Percentiles rank a stretch among this genome's conserved stretches.
phyloP scores from a whole-genome alignment of 1,140 invertebrate genomes.

The Lepidurus packardi region DNA sequence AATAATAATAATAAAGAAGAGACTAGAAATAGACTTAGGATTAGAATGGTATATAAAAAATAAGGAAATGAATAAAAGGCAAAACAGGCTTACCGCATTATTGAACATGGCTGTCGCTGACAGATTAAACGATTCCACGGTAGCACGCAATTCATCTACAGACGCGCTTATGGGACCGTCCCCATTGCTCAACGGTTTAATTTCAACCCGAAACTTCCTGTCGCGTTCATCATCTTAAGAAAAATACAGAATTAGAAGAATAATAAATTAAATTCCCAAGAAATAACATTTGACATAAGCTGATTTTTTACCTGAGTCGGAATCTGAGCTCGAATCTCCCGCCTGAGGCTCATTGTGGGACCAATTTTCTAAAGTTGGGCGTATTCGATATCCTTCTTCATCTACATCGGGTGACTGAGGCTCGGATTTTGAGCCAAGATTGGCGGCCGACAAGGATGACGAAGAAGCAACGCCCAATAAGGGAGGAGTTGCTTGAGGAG shows the following conservation, averaged over 20 bases:
- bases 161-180: conserved; percentile 73
- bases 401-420: conserved; percentile 66
- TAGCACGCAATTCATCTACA: conserved; percentile 86
- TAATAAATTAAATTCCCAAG: conserved; percentile 33
- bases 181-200: conserved; percentile 86
- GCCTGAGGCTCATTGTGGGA: conserved; percentile 43
- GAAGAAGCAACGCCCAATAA: not conserved
- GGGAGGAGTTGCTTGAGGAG: not conserved
- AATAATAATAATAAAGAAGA: not conserved
- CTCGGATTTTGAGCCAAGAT: not conserved
- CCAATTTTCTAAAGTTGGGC: conserved; percentile 54
- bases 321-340: conserved; percentile 87
- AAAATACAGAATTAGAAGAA: conserved; percentile 34
- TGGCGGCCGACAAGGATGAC: not conserved
- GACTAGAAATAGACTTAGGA: not conserved
- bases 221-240: conserved; percentile 67
- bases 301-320: conserved; percentile 67
- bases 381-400: conserved; percentile 87
- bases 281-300: conserved; percentile 31
- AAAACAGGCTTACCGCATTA: conserved; percentile 46
- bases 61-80: conserved; percentile 24
- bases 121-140: conserved; percentile 82
- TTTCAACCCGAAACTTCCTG: conserved; percentile 87
- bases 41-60: not conserved
- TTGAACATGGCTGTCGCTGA: conserved; percentile 61